phyloP scores from a whole-genome alignment of 1,140 invertebrate genomes.

The Chymomyza costata region DNA sequence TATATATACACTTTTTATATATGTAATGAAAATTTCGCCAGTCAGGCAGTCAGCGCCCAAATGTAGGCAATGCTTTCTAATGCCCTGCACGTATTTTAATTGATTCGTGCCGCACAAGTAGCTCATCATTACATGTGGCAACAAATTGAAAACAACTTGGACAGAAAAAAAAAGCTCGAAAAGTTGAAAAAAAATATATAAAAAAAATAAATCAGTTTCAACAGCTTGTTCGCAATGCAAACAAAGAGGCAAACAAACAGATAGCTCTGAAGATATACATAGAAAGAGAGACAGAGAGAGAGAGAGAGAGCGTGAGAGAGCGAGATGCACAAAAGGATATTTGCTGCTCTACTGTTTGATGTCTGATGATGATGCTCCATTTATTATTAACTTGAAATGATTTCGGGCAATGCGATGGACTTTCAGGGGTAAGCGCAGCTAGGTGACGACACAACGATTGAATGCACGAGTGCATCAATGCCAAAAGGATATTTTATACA shows the following conservation, averaged over 20 bases:
- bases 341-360: conserved; percentile 58
- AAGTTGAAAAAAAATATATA: conserved; percentile 8
- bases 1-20: background rate
- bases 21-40: conserved; percentile 3
- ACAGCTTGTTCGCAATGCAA: conserved; percentile 49
- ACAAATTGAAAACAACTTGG: conserved; percentile 36
- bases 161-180: conserved; percentile 1
- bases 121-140: conserved; percentile 59
- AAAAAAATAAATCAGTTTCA: conserved; percentile 55
- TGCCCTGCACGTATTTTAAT: conserved; percentile 68
- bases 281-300: conserved; percentile 1
- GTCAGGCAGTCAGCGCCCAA: background rate
- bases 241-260: conserved; percentile 39
- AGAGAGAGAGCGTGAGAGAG: background rate
- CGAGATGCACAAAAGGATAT: conserved; percentile 42
- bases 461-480: conserved; percentile 74
- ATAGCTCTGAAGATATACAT: conserved; percentile 23
- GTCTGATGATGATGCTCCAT: conserved; percentile 63
- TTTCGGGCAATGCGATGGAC: conserved; percentile 61
- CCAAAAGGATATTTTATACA: conserved; percentile 30
- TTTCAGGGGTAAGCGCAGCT: conserved; percentile 11
- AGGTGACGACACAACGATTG: conserved; percentile 74
- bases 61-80: conserved; percentile 34
- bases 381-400: conserved; percentile 75
- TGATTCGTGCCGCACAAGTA: conserved; percentile 60